Evolutionary conservation across 2,888 invertebrate genomes (phyloP), one percentile per base, ranked within the genome.

Genomic region (Mesorhabditis sp.): DNA sequence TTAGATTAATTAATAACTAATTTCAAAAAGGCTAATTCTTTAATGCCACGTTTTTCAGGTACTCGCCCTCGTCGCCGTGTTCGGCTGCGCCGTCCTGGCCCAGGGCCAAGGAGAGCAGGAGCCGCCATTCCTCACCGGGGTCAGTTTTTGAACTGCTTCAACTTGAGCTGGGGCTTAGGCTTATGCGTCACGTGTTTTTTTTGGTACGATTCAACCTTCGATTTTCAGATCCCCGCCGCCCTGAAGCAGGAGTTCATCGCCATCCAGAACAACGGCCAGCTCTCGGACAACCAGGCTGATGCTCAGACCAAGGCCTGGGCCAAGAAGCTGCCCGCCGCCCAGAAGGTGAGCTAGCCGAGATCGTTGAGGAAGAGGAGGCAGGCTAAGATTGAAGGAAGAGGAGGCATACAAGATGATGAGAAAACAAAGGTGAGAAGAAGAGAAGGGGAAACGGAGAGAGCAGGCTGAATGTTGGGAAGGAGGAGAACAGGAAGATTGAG

Each of bases 241-340:
- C n/a, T 50, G 58, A 50, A 50, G 58, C 58, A 50, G 58, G 10
- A 50, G n/a, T 50, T 50, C 58, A 50, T 50, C 58, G 58, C 58
- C 7, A 50, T 50, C n/a, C 58, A 50, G n/a, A 50, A 50, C 58
- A 50, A 50, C n/a, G 58, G 58, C 7, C 10, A 10, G 58, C 58
- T 50, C 58, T 13, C 58, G 10, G 58, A 50, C n/a, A n/a, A 10
- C 7, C 58, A 50, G n/a, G 58, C 58, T 50, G 58, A 50, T 10
- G 58, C 58, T 10, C 58, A 50, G n/a, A 50, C 58, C n/a, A 10
- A 13, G 10, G 58, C 58, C 58, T 50, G 58, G 58, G 58, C 58
- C 7, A 50, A 50, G 10, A 50, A 10, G 7, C 58, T 50, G 7
- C 58, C 58, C 7, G 58, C 58, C n/a, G 58, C 10, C 7, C 58